phyloP scores from a whole-genome alignment of 2,113 vertebrate species.

The Ammospiza nelsoni region DNA sequence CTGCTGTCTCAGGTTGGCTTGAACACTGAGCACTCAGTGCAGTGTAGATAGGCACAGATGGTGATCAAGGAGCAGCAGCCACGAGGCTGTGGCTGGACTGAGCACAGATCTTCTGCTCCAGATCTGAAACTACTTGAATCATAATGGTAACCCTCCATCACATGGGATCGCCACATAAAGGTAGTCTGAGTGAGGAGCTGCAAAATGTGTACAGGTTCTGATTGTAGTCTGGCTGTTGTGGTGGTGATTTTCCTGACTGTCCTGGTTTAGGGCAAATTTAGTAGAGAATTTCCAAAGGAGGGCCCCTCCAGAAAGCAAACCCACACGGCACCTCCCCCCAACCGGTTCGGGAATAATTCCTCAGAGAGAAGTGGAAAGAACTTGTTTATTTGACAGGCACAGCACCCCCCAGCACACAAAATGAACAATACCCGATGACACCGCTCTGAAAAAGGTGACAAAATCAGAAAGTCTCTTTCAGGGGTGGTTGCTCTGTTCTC shows the following conservation, averaged over 20 bases:
- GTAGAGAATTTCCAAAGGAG: too few species aligned
- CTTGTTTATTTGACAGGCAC: too few species aligned
- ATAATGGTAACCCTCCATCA: fast-evolving
- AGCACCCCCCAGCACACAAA: too few species aligned
- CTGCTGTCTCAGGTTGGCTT: background rate
- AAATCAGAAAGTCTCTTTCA: too few species aligned
- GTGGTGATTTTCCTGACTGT: background rate
- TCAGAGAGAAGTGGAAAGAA: too few species aligned
- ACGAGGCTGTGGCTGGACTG: background rate
- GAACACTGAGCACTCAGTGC: background rate
- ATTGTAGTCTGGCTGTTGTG: background rate
- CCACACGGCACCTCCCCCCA: too few species aligned
- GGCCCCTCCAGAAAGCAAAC: too few species aligned
- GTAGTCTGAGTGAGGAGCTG: background rate
- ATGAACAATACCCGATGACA: too few species aligned
- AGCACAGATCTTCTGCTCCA: background rate
- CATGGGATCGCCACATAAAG: background rate
- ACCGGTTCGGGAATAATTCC: too few species aligned
- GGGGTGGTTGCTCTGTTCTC: too few species aligned
- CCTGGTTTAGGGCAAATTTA: too few species aligned
- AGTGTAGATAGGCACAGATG: background rate
- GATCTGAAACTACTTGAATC: background rate
- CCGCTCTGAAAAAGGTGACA: too few species aligned
- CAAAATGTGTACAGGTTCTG: background rate
- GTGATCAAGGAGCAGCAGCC: background rate